Percentiles rank a stretch among this genome's conserved stretches.
phyloP scores from a whole-genome alignment of 2,797 vertebrate genomes.

The Lagothrix lagotricha region DNA sequence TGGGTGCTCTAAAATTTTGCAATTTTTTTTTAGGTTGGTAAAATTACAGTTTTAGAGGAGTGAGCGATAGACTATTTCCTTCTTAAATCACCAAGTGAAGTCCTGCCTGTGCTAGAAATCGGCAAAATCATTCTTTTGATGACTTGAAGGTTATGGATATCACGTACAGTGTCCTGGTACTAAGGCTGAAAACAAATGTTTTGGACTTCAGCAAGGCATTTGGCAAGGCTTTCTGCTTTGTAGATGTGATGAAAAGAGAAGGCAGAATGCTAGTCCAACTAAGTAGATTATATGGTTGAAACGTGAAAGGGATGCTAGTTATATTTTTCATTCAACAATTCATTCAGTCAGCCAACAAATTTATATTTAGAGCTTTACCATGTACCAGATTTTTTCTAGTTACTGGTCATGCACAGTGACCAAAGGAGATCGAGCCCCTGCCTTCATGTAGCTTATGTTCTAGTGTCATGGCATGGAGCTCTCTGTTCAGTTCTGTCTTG shows the following conservation, averaged over 20 bases:
- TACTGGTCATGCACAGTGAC: not conserved
- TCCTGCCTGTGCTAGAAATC: not conserved
- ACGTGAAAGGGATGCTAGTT: slow-evolving; percentile 19
- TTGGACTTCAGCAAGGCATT: not conserved
- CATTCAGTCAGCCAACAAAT: not conserved
- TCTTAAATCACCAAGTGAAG: not conserved
- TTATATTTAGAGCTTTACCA: not conserved
- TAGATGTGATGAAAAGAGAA: not conserved
- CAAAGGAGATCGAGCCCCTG: not conserved
- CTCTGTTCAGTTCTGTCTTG: not conserved
- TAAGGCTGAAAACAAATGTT: not conserved
- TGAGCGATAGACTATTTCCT: not conserved
- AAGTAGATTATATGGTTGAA: not conserved
- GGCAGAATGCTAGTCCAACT: not conserved
- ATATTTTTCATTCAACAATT: not conserved
- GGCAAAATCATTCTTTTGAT: not conserved
- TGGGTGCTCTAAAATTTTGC: not conserved
- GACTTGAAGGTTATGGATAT: not conserved
- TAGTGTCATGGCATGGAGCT: not conserved
- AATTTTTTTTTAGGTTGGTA: not conserved
- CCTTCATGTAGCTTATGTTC: not conserved
- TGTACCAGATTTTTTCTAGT: not conserved
- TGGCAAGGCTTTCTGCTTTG: not conserved
- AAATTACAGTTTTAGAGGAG: not conserved
- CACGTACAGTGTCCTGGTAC: not conserved